Conservation (phyloP, 2,888 invertebrate species). For the Hymenopus coronatus region DNA sequence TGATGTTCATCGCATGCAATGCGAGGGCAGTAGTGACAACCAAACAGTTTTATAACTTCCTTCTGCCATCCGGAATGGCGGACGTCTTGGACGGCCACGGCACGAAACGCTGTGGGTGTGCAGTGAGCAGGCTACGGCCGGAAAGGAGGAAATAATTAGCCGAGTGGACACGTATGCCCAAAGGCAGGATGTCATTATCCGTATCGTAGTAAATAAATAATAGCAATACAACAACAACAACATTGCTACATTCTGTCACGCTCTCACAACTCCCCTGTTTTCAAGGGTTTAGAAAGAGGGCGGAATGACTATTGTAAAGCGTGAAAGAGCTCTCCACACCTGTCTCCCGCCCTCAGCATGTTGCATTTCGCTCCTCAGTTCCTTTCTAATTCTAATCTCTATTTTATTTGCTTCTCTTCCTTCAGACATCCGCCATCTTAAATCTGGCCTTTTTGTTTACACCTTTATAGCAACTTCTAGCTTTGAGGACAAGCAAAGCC, state of each 20-base stretch:
- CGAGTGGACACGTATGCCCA: constrained; percentile 13
- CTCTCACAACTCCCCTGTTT: background rate
- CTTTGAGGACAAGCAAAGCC: background rate
- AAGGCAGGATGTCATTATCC: constrained; percentile 32
- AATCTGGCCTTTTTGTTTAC: background rate
- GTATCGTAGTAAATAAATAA: constrained; percentile 25
- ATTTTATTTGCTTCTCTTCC: background rate
- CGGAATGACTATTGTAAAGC: constrained; percentile 28
- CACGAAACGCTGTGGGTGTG: background rate
- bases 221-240: constrained; percentile 10
- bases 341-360: constrained; percentile 15
- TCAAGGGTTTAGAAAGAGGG: background rate
- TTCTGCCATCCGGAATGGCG: background rate
- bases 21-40: constrained; percentile 9
- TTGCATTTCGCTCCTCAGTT: background rate
- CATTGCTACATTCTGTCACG: background rate
- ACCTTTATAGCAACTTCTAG: background rate
- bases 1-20: constrained; percentile 13
- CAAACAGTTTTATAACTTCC: constrained; percentile 25
- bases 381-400: background rate
- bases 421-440: background rate
- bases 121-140: background rate
- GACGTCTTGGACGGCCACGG: background rate
- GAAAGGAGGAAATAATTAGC: constrained; percentile 23
- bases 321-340: constrained; percentile 30